Base-by-base conservation (phyloP, 2,797 vertebrate species). In the Coranthus polyacanthus region DNA sequence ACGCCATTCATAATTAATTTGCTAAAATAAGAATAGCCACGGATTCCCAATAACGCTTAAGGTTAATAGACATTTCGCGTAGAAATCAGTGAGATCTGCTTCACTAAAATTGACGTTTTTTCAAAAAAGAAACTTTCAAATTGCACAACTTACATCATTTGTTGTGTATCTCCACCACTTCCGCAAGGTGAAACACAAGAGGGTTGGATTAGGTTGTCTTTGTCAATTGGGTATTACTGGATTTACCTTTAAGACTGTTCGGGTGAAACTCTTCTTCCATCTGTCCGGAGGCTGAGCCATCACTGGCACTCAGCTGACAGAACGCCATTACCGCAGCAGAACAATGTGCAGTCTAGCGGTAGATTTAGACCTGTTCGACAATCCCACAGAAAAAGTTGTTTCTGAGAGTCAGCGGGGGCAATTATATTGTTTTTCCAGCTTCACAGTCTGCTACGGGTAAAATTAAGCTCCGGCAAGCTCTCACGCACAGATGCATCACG, bases 211-310 rank as follows among this genome's bases (percentile, higher is more conserved):
- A 82, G 39, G 43, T 73, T 52, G 53, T 84, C 56, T 62, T 18
- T 76, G 81, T 78, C 46, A 52, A 58, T 57, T 79, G 55, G 62
- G 76, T 81, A 71, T 88, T 89, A 86, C 64, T 69, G 83, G 88
- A 75, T 87, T 92, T 85, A 84, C 72, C 77, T 78, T 75, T 79
- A 83, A 86, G 78, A 79, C 72, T 49, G 39, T 76, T 75, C 41
- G 60, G 68, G 77, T 75, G 65, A 86, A 89, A 81, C 78, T 83
- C 70, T 78, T 16, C 49, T 70, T 81, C 83, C 83, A 84, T 91
- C 87, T 89, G 89, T 85, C 82, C 70, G 38, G 17, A 67, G 61
- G 72, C 68, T 75, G 75, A 79, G 72, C 68, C 52, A 50, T 68
- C 42, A 50, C 32, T 4, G 2, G 21, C 55, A 10, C 49, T 65